A percentile compares a stretch with the other conserved stretches of the same genome.
These are phyloP conservation scores for Lamprologus speciosus DNA, from an alignment of 2,113 vertebrate genomes.

Conservation along the genomic window DNA sequence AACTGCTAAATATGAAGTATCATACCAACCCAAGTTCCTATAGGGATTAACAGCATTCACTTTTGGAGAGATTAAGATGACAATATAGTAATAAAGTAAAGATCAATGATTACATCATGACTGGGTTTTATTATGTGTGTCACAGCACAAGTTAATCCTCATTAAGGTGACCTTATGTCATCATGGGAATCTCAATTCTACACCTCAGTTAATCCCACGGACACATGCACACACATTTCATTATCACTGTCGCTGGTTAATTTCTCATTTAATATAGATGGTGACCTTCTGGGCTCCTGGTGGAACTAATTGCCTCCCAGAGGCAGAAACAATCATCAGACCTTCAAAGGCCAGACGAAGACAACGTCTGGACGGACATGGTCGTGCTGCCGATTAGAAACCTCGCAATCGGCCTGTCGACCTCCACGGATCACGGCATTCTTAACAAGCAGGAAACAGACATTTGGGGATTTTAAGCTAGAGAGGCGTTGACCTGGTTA, in stretches of 20 bases:
- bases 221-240: background rate
- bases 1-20: background rate
- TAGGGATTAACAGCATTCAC: background rate
- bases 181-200: background rate
- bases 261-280: conserved; percentile 21
- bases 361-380: background rate
- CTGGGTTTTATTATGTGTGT: background rate
- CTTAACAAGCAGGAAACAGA: background rate
- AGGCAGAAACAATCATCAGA: background rate
- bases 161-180: background rate
- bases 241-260: background rate
- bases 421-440: background rate
- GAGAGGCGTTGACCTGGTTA: background rate
- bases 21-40: background rate
- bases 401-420: background rate
- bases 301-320: conserved; percentile 22
- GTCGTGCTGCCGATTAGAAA: background rate
- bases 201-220: background rate
- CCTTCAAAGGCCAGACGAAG: background rate
- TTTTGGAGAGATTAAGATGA: background rate
- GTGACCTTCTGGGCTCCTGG: background rate
- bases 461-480: background rate
- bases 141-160: background rate
- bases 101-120: background rate
- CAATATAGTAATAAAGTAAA: background rate